Evolutionary conservation across 2,888 invertebrate species (phyloP), one percentile per base, ranked within the genome.

Genomic region (Nematopogon swammerdamellus): DNA sequence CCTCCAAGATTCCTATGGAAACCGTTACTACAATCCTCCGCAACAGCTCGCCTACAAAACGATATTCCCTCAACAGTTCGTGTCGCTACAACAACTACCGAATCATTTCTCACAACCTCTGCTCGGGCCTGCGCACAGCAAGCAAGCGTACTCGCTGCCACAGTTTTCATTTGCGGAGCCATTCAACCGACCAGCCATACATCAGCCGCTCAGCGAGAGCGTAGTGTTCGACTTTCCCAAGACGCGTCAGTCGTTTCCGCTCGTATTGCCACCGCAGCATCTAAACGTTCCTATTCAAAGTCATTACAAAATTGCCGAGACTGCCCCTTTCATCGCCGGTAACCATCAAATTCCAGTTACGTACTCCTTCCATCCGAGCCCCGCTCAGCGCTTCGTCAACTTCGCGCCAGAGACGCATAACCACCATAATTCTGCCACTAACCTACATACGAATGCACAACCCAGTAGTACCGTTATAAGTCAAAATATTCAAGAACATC

Each of bases 1-100:
- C 25, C 58, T 77, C 52, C 72, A 65, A 56, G 79, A 79, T 55
- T 79, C 79, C 1, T 79, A 79, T 53, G 79, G 79, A 19, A 75
- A 79, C 49, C 64, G 62, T 54, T 76, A 68, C 53, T 64, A 68
- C 25, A 66, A 63, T 50, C 57, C 64, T 1, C 72, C 73, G 29
- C 71, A 71, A 50, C 53, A 64, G 17, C 52, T 69, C 2, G 60
- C 70, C 1, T 76, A 73, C 51, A 71, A 66, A 53, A 58, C 66
- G 18, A 64, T 65, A 3, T 64, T 68, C 50, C 73, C 76, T 8
- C 76, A 75, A 54, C 71, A 76, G 54, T 79, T 62, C 56, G 64
- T 77, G 48, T 64, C 68, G 49, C 61, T 77, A 18, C 77, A 77
- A 59, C 71, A 67, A 49, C 54, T 79, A 45, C 79, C 79, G 5